These are phyloP conservation scores for Podarcis raffonei DNA, from an alignment of 2,113 vertebrate genomes.

Conservation along the genomic window DNA sequence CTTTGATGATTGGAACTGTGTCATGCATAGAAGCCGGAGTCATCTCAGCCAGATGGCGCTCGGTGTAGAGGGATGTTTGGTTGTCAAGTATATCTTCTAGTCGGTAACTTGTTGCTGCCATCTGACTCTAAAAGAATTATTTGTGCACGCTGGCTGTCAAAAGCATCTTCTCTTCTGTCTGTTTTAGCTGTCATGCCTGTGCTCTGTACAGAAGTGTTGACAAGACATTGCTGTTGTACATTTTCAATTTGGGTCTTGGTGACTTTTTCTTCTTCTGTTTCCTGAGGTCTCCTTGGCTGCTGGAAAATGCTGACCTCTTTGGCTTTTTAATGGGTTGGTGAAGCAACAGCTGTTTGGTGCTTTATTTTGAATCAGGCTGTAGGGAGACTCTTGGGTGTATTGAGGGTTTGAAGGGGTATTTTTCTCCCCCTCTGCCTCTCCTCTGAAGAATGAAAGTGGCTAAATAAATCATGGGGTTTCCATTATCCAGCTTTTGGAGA, in stretches of 20 bases:
- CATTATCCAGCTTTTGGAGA: neutral
- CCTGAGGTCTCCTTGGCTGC: conserved; percentile 74
- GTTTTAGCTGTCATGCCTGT: conserved; percentile 87
- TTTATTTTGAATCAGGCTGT: conserved; percentile 52
- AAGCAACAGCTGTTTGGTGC: conserved; percentile 40
- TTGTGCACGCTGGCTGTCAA: conserved; percentile 86
- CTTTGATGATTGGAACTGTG: conserved; percentile 78
- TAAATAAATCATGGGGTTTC: neutral
- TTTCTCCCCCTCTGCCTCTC: no score
- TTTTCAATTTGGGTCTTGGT: conserved; percentile 85
- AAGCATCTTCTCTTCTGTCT: conserved; percentile 87
- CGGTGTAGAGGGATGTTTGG: conserved; percentile 85
- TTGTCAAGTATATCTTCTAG: conserved; percentile 85
- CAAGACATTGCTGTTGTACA: conserved; percentile 87
- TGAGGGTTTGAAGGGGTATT: neutral
- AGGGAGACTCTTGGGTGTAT: conserved; percentile 50
- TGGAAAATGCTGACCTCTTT: conserved; percentile 70
- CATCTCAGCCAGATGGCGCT: conserved; percentile 83
- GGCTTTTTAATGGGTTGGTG: conserved; percentile 30
- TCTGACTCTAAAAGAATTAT: conserved; percentile 85
- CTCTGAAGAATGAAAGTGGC: neutral
- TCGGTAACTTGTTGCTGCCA: conserved; percentile 87
- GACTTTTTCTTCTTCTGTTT: conserved; percentile 73
- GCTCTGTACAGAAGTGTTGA: conserved; percentile 87
- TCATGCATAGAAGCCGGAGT: conserved; percentile 83